Conservation (phyloP, 1,140 invertebrate genomes). For the Patella vulgata region DNA sequence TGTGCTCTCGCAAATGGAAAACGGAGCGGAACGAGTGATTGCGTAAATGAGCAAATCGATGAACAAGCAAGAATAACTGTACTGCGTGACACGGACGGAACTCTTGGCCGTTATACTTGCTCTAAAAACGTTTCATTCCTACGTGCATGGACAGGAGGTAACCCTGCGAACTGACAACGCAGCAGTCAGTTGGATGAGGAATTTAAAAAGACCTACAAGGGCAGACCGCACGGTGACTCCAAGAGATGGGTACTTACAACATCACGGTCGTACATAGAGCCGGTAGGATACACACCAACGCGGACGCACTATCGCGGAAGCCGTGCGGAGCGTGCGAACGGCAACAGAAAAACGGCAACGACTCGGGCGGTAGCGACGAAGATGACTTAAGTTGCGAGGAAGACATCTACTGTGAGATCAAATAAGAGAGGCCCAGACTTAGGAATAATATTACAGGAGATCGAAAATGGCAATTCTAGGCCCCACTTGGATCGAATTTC, state of each 20-base stretch:
- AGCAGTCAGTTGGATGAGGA: slow-evolving; percentile 43
- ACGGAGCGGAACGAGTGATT: slow-evolving; percentile 40
- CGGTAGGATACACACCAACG: slow-evolving; percentile 46
- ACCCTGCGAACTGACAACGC: slow-evolving; percentile 42
- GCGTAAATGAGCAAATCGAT: no score
- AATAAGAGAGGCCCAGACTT: no score
- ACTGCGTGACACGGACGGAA: slow-evolving; percentile 55
- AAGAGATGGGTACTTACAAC: slow-evolving; percentile 43
- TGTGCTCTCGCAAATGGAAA: slow-evolving; percentile 44
- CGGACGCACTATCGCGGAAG: slow-evolving; percentile 39
- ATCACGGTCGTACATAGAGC: slow-evolving; percentile 39
- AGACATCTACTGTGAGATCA: no score
- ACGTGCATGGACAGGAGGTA: slow-evolving; percentile 38
- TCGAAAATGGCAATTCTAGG: no score
- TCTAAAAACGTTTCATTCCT: slow-evolving; percentile 35
- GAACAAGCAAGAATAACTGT: slow-evolving; percentile 70
- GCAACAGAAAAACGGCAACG: slow-evolving; percentile 11
- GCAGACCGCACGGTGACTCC: slow-evolving; percentile 44
- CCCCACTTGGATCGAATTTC: slow-evolving; percentile 24
- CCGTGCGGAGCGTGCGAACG: slow-evolving; percentile 27
- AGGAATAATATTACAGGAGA: no score
- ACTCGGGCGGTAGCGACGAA: no score
- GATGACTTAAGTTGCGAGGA: no score
- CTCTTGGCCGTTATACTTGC: slow-evolving; percentile 36
- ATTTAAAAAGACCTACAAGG: slow-evolving; percentile 34